Conservation (phyloP, 2,797 vertebrate genomes). For the Fundulus diaphanus region DNA sequence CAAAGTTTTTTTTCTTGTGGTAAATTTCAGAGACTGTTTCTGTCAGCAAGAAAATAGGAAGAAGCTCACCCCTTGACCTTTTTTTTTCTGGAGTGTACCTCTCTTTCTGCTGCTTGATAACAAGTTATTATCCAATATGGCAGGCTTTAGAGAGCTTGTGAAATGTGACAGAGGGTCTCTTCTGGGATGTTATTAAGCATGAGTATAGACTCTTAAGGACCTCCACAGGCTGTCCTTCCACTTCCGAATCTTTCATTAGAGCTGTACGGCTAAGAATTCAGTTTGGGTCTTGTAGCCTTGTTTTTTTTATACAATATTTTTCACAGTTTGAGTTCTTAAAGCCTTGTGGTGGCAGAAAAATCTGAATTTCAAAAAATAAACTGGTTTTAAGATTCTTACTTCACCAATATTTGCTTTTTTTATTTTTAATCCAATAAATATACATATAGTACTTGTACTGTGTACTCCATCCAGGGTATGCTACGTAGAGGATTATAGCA, state of each 20-base stretch:
- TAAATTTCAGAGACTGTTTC: conserved; percentile 63
- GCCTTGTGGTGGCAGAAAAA: conserved; percentile 20
- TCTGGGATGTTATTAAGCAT: conserved; percentile 64
- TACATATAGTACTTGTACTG: not conserved
- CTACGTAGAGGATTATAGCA: conserved; percentile 28
- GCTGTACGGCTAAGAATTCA: conserved; percentile 39
- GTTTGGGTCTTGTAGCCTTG: conserved; percentile 32
- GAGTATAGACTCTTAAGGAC: conserved; percentile 60
- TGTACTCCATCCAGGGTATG: not conserved
- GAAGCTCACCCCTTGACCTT: conserved; percentile 67
- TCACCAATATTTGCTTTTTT: not conserved
- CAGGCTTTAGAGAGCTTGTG: conserved; percentile 60
- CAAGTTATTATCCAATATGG: conserved; percentile 78
- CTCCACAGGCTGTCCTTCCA: conserved; percentile 54
- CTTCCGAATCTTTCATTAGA: conserved; percentile 59
- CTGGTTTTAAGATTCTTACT: not conserved
- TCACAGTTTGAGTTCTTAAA: conserved; percentile 14
- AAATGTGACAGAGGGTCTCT: conserved; percentile 57
- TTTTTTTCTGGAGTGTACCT: conserved; percentile 51
- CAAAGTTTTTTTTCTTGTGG: conserved; percentile 20
- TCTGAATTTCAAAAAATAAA: conserved; percentile 17
- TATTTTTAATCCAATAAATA: not conserved
- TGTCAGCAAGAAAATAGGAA: conserved; percentile 67
- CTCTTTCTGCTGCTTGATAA: conserved; percentile 76
- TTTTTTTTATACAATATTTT: conserved; percentile 23